Conservation (phyloP, 2,888 invertebrate genomes). For the Acholoe squamosa region DNA sequence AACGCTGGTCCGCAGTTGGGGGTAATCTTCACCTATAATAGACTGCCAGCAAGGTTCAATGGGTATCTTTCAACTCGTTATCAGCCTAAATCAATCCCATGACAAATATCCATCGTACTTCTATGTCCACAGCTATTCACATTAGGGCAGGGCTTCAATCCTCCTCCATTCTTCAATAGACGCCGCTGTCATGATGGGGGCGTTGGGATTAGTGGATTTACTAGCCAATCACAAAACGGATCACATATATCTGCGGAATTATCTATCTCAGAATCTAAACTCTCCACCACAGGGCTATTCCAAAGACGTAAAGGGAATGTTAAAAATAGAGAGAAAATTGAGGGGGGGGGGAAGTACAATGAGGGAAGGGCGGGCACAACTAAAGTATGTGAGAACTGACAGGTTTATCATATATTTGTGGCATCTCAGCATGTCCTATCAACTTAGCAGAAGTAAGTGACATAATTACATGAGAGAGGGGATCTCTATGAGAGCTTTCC, state of each 20-base stretch:
- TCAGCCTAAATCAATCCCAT: neutral
- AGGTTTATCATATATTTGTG: no score
- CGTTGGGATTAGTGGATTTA: neutral
- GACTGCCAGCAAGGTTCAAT: neutral
- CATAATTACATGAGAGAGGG: no score
- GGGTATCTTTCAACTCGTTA: neutral
- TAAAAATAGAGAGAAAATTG: no score
- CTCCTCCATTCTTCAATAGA: neutral
- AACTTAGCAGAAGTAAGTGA: no score
- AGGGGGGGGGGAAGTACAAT: no score
- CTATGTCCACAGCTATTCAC: neutral
- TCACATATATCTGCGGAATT: neutral
- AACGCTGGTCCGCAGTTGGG: no score
- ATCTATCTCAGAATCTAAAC: neutral
- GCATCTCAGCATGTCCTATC: no score
- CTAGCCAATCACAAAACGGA: neutral
- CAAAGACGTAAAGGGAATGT: no score
- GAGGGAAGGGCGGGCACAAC: no score
- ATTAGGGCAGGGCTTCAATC: neutral
- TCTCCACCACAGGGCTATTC: no score
- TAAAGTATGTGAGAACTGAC: no score
- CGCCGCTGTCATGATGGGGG: neutral
- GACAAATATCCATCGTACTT: neutral
- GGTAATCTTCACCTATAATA: neutral
- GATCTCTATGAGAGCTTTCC: no score